A percentile compares a stretch with the other conserved stretches of the same genome.
Conservation (phyloP, 53 echinoderm and acorn worm genomes). For the Holothuria scabra region DNA sequence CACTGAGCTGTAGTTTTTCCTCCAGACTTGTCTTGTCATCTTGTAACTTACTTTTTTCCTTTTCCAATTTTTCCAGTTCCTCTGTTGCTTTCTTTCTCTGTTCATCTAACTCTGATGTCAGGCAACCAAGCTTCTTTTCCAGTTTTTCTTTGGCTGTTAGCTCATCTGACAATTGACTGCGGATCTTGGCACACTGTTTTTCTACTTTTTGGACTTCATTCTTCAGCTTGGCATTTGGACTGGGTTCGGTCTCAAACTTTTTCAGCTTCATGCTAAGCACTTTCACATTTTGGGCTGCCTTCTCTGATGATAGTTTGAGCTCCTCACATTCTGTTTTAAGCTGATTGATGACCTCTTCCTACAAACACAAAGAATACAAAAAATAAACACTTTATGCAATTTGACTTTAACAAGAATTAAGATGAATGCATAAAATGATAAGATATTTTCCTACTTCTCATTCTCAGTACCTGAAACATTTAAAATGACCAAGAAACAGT, state of each 20-base stretch:
- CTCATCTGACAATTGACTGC: constrained; percentile 75
- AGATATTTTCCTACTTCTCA: no score
- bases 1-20: constrained; percentile 80
- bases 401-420: no score
- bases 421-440: no score
- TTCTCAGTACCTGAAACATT: no score
- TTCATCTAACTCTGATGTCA: neutral
- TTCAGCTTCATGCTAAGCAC: constrained; percentile 75
- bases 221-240: constrained; percentile 58
- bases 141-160: constrained; percentile 55
- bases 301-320: constrained; percentile 73
- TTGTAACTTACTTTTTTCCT: constrained; percentile 54
- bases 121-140: constrained; percentile 48
- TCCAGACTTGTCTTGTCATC: constrained; percentile 79
- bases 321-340: constrained; percentile 72
- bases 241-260: constrained; percentile 40
- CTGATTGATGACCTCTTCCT: constrained; percentile 71
- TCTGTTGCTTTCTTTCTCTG: constrained; percentile 15
- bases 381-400: no score
- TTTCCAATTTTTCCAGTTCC: constrained; percentile 46
- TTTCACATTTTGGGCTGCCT: constrained; percentile 78
- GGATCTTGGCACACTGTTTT: constrained; percentile 60
- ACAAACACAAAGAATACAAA: neutral
- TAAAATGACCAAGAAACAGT: no score
- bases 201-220: constrained; percentile 77